A percentile compares a stretch with the other conserved stretches of the same genome.
Evolutionary conservation across 1,140 invertebrate genomes (phyloP).

Genomic region (Dysdera silvatica): DNA sequence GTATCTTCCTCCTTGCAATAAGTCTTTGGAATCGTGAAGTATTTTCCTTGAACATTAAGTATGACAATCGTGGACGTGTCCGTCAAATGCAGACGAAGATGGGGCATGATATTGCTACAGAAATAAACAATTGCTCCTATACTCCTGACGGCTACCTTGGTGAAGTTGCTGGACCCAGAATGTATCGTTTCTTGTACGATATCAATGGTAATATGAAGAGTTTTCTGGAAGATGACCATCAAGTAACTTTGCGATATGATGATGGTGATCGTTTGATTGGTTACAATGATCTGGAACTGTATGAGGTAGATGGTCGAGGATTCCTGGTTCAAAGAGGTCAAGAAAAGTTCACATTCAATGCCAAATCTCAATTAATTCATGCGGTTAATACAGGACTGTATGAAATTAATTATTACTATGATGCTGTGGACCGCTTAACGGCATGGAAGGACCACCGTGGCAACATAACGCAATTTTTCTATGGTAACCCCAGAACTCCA

Average conservation of each 20-base stretch:
- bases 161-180: constrained; percentile 62
- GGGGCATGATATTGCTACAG: constrained; percentile 29
- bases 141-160: constrained; percentile 41
- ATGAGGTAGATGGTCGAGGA: constrained; percentile 81
- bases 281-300: constrained; percentile 33
- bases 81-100: constrained; percentile 17
- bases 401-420: constrained; percentile 87
- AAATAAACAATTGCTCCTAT: constrained; percentile 38
- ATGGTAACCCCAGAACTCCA: constrained; percentile 78
- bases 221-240: constrained; percentile 30
- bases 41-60: constrained; percentile 41
- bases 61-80: constrained; percentile 73
- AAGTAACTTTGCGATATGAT: constrained; percentile 82
- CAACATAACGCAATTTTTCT: constrained; percentile 93
- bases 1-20: constrained; percentile 54
- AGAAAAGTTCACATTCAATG: constrained; percentile 88
- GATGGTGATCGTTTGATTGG: constrained; percentile 54
- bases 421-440: constrained; percentile 74
- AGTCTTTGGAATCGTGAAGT: constrained; percentile 36
- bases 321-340: constrained; percentile 86
- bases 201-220: constrained; percentile 78
- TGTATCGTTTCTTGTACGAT: constrained; percentile 85
- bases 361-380: constrained; percentile 69
- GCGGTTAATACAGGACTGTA: constrained; percentile 65
- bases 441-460: constrained; percentile 84